phyloP scores from a whole-genome alignment of 1,140 invertebrate species.

The Aphis gossypii region DNA sequence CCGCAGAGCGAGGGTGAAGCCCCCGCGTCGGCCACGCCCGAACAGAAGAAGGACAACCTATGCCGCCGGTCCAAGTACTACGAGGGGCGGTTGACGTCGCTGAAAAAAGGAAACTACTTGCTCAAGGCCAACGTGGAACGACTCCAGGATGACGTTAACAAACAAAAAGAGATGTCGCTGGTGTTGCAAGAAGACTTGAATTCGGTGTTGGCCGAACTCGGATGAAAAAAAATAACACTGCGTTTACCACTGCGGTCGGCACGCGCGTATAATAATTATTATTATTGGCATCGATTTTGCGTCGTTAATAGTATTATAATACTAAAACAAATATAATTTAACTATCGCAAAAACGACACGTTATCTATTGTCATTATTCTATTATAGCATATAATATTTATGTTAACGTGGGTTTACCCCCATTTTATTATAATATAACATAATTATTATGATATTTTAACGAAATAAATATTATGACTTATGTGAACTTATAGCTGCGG shows the following conservation, averaged over 20 bases:
- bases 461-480: not conserved
- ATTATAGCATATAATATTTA: not conserved
- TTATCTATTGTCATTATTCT: not conserved
- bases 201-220: slow-evolving; percentile 78
- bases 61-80: slow-evolving; percentile 71
- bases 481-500: not conserved
- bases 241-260: not conserved
- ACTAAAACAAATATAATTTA: slow-evolving; percentile 21
- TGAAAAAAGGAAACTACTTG: slow-evolving; percentile 86
- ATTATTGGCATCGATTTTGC: not conserved
- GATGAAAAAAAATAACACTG: slow-evolving; percentile 63
- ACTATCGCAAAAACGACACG: not conserved
- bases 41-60: slow-evolving; percentile 73
- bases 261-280: not conserved
- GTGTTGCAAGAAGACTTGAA: slow-evolving; percentile 82
- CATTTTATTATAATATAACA: not conserved
- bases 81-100: slow-evolving; percentile 76
- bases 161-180: slow-evolving; percentile 79
- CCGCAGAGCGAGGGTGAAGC: slow-evolving; percentile 72
- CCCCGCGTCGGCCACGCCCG: slow-evolving; percentile 70
- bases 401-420: not conserved
- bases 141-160: slow-evolving; percentile 82
- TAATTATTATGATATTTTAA: not conserved
- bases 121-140: slow-evolving; percentile 85
- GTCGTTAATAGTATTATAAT: not conserved